These are phyloP conservation scores for Gyrodactylus bullatarudis DNA, from an alignment of 1,140 invertebrate genomes.

Conservation along the genomic window DNA sequence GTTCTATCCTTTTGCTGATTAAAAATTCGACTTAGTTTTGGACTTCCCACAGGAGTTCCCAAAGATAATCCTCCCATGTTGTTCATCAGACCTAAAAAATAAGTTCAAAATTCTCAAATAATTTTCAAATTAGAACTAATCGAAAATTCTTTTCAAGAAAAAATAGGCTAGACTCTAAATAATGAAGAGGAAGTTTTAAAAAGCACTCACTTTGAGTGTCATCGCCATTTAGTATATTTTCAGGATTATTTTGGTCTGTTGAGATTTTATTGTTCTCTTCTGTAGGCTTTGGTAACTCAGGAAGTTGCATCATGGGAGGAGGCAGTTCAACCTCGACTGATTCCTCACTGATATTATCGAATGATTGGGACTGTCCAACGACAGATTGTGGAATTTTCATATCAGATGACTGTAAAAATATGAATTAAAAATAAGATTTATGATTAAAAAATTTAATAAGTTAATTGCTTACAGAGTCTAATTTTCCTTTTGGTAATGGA, in stretches of 20 bases:
- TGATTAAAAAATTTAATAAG: too few species aligned
- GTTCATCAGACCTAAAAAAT: too few species aligned
- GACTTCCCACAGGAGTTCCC: not conserved
- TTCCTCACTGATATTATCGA: constrained; percentile 6
- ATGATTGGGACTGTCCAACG: not conserved
- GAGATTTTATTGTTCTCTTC: not conserved
- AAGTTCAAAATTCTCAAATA: too few species aligned
- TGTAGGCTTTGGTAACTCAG: not conserved
- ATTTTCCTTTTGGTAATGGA: too few species aligned
- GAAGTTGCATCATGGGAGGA: constrained; percentile 2
- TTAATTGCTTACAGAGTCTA: too few species aligned
- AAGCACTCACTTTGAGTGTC: too few species aligned
- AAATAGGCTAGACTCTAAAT: too few species aligned
- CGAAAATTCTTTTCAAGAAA: too few species aligned
- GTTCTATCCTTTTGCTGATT: not conserved
- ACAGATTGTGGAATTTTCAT: not conserved
- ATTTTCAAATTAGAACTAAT: too few species aligned
- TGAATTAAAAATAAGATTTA: not conserved
- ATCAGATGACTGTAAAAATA: not conserved
- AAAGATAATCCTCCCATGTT: too few species aligned
- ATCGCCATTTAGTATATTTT: not conserved
- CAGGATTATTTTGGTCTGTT: not conserved
- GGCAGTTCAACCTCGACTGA: constrained; percentile 5
- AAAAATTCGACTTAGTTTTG: not conserved
- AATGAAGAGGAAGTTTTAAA: too few species aligned